Percentiles rank a stretch among this genome's conserved stretches.
Evolutionary conservation across 2,888 invertebrate species (phyloP).

Genomic region (Azorinus chamasolen): DNA sequence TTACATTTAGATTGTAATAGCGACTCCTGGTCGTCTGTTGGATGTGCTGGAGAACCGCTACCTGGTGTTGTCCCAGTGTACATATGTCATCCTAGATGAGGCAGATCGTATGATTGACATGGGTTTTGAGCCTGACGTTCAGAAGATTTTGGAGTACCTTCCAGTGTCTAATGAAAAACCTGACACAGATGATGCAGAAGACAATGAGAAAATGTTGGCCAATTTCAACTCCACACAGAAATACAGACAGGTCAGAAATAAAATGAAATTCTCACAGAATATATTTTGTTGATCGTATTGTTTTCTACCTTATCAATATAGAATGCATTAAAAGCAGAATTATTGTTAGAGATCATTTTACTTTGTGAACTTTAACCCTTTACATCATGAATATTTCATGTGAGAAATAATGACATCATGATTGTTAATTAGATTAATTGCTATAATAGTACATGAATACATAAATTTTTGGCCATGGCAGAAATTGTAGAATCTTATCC

Average conservation of each 20-base stretch:
- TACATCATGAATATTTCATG: too few relatives aligned
- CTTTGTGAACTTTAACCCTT: background rate
- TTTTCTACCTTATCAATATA: constrained; percentile 27
- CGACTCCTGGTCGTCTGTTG: constrained; percentile 99
- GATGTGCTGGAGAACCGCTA: constrained; percentile 99
- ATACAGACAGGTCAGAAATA: constrained; percentile 91
- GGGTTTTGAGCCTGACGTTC: constrained; percentile 99
- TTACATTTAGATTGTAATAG: constrained; percentile 94
- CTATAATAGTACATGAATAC: too few relatives aligned
- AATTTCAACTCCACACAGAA: constrained; percentile 99
- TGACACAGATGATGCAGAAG: constrained; percentile 99
- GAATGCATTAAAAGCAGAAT: background rate
- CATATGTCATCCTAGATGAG: constrained; percentile 94
- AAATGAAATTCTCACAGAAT: background rate
- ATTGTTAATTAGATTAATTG: too few relatives aligned
- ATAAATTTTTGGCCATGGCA: too few relatives aligned
- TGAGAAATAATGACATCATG: too few relatives aligned
- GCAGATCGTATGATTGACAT: constrained; percentile 99
- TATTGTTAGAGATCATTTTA: background rate
- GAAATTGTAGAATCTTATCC: too few relatives aligned
- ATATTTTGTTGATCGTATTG: background rate
- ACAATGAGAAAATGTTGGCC: constrained; percentile 94
- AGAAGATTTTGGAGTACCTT: constrained; percentile 98
- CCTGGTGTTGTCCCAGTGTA: constrained; percentile 98
- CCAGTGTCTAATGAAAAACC: constrained; percentile 99